phyloP scores from a whole-genome alignment of 2,113 vertebrate genomes.

The Nycticorax nycticorax region DNA sequence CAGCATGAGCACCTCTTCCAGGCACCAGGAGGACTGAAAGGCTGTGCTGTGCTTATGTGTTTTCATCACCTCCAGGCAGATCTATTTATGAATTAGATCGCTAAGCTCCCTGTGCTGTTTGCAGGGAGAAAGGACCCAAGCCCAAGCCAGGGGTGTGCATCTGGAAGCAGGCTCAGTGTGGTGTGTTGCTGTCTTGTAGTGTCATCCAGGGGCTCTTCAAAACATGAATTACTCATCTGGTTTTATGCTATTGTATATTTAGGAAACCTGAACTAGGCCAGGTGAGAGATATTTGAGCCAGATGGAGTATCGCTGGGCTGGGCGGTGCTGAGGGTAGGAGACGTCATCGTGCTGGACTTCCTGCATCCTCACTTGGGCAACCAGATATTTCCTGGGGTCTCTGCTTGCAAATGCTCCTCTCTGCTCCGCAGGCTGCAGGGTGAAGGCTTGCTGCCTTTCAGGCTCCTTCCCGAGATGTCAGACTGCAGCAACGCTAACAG shows the following conservation, averaged over 20 bases:
- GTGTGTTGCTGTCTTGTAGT: neutral
- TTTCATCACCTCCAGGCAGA: neutral
- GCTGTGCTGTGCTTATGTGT: neutral
- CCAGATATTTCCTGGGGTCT: neutral
- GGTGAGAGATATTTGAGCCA: neutral
- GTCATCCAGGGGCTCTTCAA: neutral
- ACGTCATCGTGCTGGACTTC: neutral
- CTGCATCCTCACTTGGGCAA: neutral
- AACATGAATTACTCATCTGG: neutral
- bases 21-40: neutral
- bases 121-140: neutral
- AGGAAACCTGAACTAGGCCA: neutral
- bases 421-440: neutral
- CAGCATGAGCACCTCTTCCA: neutral
- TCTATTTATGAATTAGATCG: neutral
- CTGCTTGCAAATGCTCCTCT: neutral
- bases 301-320: neutral
- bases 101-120: neutral
- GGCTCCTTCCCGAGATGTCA: neutral
- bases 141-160: accelerated
- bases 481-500: neutral
- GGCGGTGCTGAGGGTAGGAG: neutral
- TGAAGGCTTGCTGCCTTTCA: neutral
- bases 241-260: neutral
- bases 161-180: neutral